A percentile compares a stretch with the other conserved stretches of the same genome.
These are phyloP conservation scores for Zaprionus bogoriensis DNA, from an alignment of 2,888 invertebrate species.

Conservation along the genomic window DNA sequence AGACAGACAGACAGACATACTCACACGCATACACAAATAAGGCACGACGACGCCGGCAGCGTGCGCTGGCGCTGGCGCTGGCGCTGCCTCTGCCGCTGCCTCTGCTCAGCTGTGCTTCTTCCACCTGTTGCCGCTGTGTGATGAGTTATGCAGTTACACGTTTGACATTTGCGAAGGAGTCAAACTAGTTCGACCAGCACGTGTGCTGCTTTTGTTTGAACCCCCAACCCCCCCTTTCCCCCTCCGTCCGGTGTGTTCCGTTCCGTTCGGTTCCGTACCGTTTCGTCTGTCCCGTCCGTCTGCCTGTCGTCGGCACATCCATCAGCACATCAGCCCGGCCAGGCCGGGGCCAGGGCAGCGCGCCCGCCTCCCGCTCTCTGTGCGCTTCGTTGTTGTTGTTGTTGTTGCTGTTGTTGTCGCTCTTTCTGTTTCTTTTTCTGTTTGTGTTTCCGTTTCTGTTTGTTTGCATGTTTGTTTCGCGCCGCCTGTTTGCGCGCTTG, in stretches of 20 bases:
- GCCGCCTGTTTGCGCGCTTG: no score
- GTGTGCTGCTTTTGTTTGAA: constrained; percentile 66
- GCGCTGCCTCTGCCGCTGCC: neutral
- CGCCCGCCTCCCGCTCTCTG: constrained; percentile 8
- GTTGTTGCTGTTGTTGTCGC: no score
- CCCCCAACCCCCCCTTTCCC: constrained; percentile 2
- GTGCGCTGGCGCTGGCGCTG: constrained; percentile 3
- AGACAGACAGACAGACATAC: neutral
- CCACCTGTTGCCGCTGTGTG: constrained; percentile 59
- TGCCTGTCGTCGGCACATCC: neutral
- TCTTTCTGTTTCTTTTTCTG: constrained; percentile 6
- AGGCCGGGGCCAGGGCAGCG: constrained; percentile 2
- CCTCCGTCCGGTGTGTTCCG: neutral
- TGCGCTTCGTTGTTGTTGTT: constrained; percentile 13
- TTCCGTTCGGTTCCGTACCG: neutral
- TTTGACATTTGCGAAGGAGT: constrained; percentile 82
- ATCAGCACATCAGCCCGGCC: neutral
- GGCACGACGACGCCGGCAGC: constrained; percentile 23
- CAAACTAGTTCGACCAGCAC: constrained; percentile 82
- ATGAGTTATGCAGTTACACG: constrained; percentile 79
- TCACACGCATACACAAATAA: constrained; percentile 42
- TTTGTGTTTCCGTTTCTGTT: constrained; percentile 13
- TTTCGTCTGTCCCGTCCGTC: constrained; percentile 6
- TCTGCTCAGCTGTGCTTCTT: constrained; percentile 33
- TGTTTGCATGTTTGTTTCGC: constrained; percentile 4